Evolutionary conservation across 2,888 invertebrate genomes (phyloP), one percentile per base, ranked within the genome.

Genomic region (Phlogophora meticulosa): DNA sequence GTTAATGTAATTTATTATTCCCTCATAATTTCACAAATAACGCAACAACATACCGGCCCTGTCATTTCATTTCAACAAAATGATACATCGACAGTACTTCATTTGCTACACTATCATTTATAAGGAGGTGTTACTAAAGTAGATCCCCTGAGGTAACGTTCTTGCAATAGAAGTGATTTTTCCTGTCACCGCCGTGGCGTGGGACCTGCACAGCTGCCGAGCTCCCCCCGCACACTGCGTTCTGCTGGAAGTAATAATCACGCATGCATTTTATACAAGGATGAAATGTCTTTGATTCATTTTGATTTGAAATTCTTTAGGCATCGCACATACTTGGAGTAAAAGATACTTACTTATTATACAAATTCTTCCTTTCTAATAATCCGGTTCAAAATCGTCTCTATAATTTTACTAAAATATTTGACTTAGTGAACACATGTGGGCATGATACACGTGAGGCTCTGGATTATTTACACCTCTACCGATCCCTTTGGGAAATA

Each of bases 131-230:
- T 61, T 24, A 34, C 45, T 20, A 20, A 51, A 46, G 46, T 51
- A 70, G 28, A 13, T 40, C 4, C 20, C 13, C 10, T 20, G 1
- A 13, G 24, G 40, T 2, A 11, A n/a, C 28, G 34, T 32, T 9
- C 38, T 22, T 51, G 59, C 69, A 32, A 58, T 68, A 48, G 40
- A 60, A 28, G 28, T 52, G 28, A 46, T 61, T 61, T n/a, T 51
- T 45, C 38, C 43, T 46, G 40, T 42, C 20, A 20, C 9, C 13
- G 11, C 0, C 68, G 46, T 15, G 11, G 0, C 68, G 46, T 71
- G 71, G 17, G 52, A 62, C 40, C 2, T 1, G 22, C 15, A 40
- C 68, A 71, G 52, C 52, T 69, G 68, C 28, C 7, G 32, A 32
- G 15, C 15, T 9, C 2, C 13, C 61, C 57, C 36, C n/a, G 11